These are phyloP conservation scores for Myrmophylax atrothorax DNA, from an alignment of 2,113 vertebrate genomes.

Conservation along the genomic window DNA sequence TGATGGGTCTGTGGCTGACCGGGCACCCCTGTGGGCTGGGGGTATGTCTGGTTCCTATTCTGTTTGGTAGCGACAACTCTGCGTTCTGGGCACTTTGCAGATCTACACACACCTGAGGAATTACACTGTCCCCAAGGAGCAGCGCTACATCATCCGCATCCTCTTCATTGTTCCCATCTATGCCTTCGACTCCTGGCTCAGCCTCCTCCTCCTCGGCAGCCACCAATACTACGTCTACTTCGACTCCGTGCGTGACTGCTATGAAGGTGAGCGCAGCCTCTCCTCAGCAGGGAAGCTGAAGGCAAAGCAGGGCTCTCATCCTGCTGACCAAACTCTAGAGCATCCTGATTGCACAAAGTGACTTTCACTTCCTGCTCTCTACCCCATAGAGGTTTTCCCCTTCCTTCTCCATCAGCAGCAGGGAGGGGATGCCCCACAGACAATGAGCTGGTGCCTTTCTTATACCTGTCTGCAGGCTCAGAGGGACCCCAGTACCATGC, in stretches of 20 bases:
- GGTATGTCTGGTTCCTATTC: neutral
- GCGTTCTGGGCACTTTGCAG: conserved; percentile 58
- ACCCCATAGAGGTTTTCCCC: neutral
- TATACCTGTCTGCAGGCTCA: neutral
- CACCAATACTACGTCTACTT: conserved; percentile 93
- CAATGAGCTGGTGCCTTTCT: neutral
- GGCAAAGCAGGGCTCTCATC: neutral
- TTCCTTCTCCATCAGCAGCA: neutral
- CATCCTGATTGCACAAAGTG: neutral
- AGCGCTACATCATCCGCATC: conserved; percentile 96
- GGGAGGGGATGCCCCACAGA: neutral
- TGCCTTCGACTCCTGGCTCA: conserved; percentile 95
- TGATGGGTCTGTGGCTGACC: rapidly evolving
- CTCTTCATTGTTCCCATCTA: conserved; percentile 94
- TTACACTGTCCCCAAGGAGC: conserved; percentile 90
- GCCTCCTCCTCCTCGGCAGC: conserved; percentile 91
- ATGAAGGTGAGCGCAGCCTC: conserved; percentile 82
- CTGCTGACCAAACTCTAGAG: neutral
- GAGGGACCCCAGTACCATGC: neutral
- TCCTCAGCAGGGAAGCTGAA: neutral
- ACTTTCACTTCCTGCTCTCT: neutral
- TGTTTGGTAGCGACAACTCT: neutral
- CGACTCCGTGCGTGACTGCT: conserved; percentile 92
- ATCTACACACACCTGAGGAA: conserved; percentile 91
- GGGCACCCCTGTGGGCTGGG: neutral